Conservation (phyloP, 2,113 vertebrate species). For the Poeciliopsis retropinna region DNA sequence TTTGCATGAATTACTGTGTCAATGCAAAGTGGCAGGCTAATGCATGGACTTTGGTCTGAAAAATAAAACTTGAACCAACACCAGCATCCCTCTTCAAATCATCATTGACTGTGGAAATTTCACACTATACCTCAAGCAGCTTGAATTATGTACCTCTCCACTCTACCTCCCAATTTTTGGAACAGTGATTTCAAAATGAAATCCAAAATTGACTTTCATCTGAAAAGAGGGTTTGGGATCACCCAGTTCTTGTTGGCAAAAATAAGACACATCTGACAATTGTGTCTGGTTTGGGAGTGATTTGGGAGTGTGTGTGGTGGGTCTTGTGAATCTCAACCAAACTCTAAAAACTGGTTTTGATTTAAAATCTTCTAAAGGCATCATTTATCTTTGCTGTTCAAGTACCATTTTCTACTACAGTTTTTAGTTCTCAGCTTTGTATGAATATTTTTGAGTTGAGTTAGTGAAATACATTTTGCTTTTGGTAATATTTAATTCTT, state of each 20-base stretch:
- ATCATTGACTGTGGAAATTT: not conserved
- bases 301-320: too few species aligned
- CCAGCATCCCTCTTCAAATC: not conserved
- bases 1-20: not conserved
- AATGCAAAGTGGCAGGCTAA: not conserved
- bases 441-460: not conserved
- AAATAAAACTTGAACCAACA: not conserved
- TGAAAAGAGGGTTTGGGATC: not conserved
- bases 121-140: not conserved
- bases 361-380: too few species aligned
- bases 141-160: not conserved
- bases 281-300: not conserved
- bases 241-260: not conserved
- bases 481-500: too few species aligned
- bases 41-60: not conserved
- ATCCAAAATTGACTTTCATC: not conserved
- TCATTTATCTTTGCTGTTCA: too few species aligned
- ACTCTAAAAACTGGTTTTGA: too few species aligned
- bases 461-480: not conserved
- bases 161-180: not conserved
- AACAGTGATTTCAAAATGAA: not conserved
- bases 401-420: not conserved
- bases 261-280: not conserved
- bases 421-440: not conserved
- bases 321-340: too few species aligned